Conservation (phyloP, 2,113 vertebrate genomes). For the Calypte anna region DNA sequence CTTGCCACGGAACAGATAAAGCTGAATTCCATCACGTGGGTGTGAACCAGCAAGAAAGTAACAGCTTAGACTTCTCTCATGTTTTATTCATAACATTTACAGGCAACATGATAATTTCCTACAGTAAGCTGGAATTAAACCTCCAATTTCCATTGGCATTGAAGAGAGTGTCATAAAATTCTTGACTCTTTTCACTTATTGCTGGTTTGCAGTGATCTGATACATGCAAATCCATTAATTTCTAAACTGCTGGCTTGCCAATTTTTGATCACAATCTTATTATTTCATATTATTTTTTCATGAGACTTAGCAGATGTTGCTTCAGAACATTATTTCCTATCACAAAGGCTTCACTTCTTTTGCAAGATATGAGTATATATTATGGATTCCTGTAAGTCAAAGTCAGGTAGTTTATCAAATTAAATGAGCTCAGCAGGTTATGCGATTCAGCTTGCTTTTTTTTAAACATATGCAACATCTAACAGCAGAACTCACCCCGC, state of each 20-base stretch:
- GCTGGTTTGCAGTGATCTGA: background rate
- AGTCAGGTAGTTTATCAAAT: background rate
- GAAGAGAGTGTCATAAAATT: background rate
- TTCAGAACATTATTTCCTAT: background rate
- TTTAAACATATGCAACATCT: background rate
- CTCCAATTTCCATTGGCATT: background rate
- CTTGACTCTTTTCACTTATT: background rate
- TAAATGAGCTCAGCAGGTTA: slow-evolving; percentile 44
- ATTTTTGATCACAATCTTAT: background rate
- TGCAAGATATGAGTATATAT: background rate
- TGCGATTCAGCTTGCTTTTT: background rate
- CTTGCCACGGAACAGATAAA: background rate
- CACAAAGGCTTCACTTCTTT: slow-evolving; percentile 52
- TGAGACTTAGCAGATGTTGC: background rate
- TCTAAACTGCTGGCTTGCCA: background rate
- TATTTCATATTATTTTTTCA: background rate
- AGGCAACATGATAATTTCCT: background rate
- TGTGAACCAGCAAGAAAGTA: background rate
- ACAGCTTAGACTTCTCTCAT: background rate
- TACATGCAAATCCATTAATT: background rate
- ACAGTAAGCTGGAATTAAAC: background rate
- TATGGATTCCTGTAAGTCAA: background rate
- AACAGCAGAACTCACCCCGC: background rate
- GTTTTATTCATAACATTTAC: background rate
- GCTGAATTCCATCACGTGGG: background rate